phyloP scores from a whole-genome alignment of 2,888 invertebrate genomes.

The Blastobasis lacticolella region DNA sequence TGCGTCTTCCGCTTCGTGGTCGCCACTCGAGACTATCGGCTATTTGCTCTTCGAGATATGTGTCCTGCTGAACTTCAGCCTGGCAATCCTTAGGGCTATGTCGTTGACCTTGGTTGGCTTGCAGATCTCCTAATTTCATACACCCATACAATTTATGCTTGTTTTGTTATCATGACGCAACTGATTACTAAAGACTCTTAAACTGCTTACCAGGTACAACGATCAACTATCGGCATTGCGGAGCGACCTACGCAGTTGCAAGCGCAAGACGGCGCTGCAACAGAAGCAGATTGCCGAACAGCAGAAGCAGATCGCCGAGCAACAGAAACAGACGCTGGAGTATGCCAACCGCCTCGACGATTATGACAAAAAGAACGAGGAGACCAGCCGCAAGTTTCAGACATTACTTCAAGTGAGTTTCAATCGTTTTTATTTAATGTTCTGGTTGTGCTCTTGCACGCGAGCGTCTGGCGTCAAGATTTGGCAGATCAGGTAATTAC shows the following conservation, averaged over 20 bases:
- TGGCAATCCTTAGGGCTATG: no score
- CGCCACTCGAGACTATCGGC: no score
- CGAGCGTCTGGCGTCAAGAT: no score
- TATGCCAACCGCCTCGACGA: constrained; percentile 91
- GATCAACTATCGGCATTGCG: constrained; percentile 86
- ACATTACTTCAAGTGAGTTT: constrained; percentile 84
- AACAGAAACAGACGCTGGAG: constrained; percentile 83
- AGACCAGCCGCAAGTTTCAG: constrained; percentile 91
- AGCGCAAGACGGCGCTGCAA: constrained; percentile 87
- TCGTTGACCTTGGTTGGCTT: no score
- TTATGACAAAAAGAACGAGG: constrained; percentile 92
- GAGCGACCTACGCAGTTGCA: constrained; percentile 85
- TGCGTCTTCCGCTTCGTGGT: no score
- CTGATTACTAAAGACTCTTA: background rate
- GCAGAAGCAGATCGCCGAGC: constrained; percentile 81
- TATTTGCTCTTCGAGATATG: no score
- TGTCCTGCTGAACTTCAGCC: no score
- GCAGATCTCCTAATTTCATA: no score
- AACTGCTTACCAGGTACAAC: constrained; percentile 75
- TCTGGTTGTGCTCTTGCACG: no score
- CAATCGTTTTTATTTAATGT: no score
- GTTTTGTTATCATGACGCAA: background rate
- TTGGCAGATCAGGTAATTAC: no score
- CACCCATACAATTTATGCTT: no score
- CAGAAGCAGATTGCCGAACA: constrained; percentile 88